Percentiles rank a stretch among this genome's conserved stretches.
phyloP scores from a whole-genome alignment of 2,797 vertebrate genomes.

The Xyrichtys novacula region DNA sequence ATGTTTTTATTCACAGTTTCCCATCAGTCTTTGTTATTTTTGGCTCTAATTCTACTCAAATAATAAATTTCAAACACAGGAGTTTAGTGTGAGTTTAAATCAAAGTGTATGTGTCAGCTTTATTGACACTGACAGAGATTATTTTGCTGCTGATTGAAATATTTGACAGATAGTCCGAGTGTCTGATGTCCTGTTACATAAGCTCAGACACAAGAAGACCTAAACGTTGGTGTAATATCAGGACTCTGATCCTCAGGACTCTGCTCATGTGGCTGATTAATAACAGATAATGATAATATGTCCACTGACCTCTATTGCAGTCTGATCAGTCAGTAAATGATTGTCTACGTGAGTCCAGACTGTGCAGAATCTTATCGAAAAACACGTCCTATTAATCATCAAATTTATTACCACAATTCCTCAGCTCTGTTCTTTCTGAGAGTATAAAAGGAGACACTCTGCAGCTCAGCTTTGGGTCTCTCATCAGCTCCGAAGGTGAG shows the following conservation, averaged over 20 bases:
- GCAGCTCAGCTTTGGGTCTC: neutral
- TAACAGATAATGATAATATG: neutral
- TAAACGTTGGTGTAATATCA: neutral
- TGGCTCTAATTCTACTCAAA: no score
- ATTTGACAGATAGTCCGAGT: no score
- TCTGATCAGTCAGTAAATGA: neutral
- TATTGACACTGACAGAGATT: no score
- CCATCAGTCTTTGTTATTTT: no score
- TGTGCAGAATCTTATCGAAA: neutral
- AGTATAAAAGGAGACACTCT: neutral
- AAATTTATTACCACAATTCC: neutral
- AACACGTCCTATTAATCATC: neutral
- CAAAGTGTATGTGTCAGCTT: no score
- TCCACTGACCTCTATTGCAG: neutral
- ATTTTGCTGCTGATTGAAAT: no score
- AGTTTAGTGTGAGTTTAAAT: no score
- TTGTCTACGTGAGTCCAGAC: neutral
- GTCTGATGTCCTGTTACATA: neutral
- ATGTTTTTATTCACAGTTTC: no score
- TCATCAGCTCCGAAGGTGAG: slow-evolving; percentile 1
- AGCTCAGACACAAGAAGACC: neutral
- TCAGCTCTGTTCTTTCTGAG: neutral
- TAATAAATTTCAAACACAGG: no score
- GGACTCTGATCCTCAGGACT: neutral
- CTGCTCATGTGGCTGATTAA: neutral